Evolutionary conservation across 2,797 vertebrate species (phyloP).

Genomic region (Sebastes nivosus): DNA sequence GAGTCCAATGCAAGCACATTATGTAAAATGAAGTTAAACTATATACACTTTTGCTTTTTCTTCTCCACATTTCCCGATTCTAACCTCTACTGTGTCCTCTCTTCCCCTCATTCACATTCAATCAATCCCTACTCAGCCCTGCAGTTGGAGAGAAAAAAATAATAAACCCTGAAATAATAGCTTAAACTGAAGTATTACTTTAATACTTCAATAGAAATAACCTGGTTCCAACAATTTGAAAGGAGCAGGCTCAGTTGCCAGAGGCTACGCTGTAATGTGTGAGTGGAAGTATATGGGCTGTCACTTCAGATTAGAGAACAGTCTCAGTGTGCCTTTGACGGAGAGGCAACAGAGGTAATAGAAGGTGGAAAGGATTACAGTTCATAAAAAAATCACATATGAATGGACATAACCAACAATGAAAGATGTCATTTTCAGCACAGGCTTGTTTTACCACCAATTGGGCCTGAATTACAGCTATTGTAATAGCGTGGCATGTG

Average conservation of each 20-base stretch:
- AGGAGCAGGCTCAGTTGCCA: conserved; percentile 91
- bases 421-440: conserved; percentile 57
- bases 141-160: conserved; percentile 46
- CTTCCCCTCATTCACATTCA: conserved; percentile 35
- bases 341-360: conserved; percentile 93
- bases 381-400: conserved; percentile 92
- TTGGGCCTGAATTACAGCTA: conserved; percentile 33
- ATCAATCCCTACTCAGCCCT: conserved; percentile 57
- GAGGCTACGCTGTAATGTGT: conserved; percentile 95
- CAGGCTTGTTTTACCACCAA: conserved; percentile 51
- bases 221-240: conserved; percentile 97
- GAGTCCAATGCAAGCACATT: neutral
- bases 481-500: neutral
- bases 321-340: conserved; percentile 91
- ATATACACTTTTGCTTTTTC: neutral
- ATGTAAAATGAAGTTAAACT: neutral
- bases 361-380: conserved; percentile 94
- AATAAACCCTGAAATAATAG: conserved; percentile 89
- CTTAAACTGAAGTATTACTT: conserved; percentile 99
- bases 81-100: neutral
- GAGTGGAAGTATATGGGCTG: conserved; percentile 96
- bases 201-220: conserved; percentile 99
- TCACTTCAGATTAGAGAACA: conserved; percentile 97
- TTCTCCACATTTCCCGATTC: conserved; percentile 3
- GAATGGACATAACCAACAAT: conserved; percentile 86